A percentile compares a stretch with the other conserved stretches of the same genome.
Evolutionary conservation across 2,797 vertebrate genomes (phyloP).

Genomic region (Enteromius treurensis): DNA sequence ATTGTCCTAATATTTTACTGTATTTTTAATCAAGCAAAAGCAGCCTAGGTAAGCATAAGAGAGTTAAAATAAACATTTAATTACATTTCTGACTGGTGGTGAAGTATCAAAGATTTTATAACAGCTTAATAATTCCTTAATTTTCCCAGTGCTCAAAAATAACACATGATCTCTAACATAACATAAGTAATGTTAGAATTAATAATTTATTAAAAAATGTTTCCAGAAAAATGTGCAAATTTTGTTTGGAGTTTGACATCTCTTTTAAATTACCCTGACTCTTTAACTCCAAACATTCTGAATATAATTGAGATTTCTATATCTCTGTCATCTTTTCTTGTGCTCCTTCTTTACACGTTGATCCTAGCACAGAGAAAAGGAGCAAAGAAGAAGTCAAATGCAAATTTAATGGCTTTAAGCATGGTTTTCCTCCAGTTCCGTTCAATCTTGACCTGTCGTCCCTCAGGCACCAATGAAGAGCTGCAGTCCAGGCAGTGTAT

Average conservation of each 20-base stretch:
- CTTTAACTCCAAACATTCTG: neutral
- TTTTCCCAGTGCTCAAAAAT: neutral
- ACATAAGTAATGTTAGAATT: neutral
- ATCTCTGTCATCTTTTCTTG: neutral
- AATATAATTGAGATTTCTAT: neutral
- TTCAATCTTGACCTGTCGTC: conserved; percentile 92
- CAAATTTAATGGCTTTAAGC: conserved; percentile 87
- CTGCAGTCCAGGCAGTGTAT: conserved; percentile 92
- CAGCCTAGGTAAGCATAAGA: neutral
- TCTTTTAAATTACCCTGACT: neutral
- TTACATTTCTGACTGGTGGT: neutral
- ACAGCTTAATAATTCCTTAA: neutral
- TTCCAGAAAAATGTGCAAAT: neutral
- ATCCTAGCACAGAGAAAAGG: conserved; percentile 89
- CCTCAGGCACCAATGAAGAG: conserved; percentile 77
- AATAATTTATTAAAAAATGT: neutral
- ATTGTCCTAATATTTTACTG: neutral
- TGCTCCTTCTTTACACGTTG: conserved; percentile 49
- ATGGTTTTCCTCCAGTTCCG: conserved; percentile 89
- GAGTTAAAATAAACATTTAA: neutral
- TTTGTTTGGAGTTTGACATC: neutral
- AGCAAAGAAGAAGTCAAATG: conserved; percentile 97
- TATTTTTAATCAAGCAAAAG: neutral
- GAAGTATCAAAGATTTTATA: neutral
- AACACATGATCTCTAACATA: neutral